A percentile compares a stretch with the other conserved stretches of the same genome.
Evolutionary conservation across 2,113 vertebrate genomes (phyloP).

Genomic region (Mellivora capensis): DNA sequence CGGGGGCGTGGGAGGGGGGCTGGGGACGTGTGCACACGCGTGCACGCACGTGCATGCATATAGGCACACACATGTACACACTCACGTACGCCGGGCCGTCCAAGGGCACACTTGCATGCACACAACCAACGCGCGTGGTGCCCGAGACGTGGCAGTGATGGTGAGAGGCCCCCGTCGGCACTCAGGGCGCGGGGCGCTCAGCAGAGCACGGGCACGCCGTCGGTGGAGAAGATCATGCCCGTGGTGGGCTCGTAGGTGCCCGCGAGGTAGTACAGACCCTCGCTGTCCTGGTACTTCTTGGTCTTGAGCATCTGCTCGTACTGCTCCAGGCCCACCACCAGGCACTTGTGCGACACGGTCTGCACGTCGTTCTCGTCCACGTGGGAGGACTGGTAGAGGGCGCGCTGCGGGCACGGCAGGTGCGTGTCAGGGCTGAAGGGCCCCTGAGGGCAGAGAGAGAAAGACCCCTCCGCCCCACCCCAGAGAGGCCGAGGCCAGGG

Average conservation of each 20-base stretch:
- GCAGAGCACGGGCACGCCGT: slow-evolving; percentile 97
- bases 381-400: slow-evolving; percentile 98
- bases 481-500: fast-evolving
- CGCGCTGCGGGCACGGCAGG: slow-evolving; percentile 83
- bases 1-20: slow-evolving; percentile 40
- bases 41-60: slow-evolving; percentile 55
- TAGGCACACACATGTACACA: slow-evolving; percentile 52
- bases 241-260: slow-evolving; percentile 99
- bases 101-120: slow-evolving; percentile 21
- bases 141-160: slow-evolving; percentile 71
- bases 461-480: not conserved
- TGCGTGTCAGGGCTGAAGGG: not conserved
- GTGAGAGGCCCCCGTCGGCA: slow-evolving; percentile 49
- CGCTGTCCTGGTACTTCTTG: slow-evolving; percentile 97
- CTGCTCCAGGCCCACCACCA: slow-evolving; percentile 96
- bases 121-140: not conserved
- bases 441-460: not conserved
- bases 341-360: slow-evolving; percentile 99
- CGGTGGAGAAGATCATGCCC: slow-evolving; percentile 99
- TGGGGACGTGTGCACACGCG: slow-evolving; percentile 66
- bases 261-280: slow-evolving; percentile 99
- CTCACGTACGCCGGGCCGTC: not conserved
- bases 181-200: slow-evolving; percentile 75
- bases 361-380: slow-evolving; percentile 99
- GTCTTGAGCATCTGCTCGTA: slow-evolving; percentile 99